Conservation (phyloP, 2,113 vertebrate species). For the Centropus bengalensis region DNA sequence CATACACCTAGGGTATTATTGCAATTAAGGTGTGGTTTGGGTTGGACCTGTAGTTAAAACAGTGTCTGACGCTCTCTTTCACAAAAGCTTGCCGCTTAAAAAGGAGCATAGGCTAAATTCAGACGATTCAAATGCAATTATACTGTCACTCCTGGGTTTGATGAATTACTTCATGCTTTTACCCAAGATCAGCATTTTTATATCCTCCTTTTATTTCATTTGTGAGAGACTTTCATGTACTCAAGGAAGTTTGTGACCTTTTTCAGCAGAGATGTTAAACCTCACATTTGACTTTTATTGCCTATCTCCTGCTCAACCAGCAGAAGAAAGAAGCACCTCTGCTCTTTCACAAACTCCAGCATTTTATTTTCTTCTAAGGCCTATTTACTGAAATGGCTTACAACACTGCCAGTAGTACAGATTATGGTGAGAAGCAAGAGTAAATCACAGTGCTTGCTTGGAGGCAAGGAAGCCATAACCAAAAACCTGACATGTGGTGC, state of each 20-base stretch:
- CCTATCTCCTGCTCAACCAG: background rate
- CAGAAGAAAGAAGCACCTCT: background rate
- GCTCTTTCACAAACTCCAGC: background rate
- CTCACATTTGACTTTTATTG: background rate
- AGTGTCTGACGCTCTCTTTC: background rate
- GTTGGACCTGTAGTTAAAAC: background rate
- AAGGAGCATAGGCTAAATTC: background rate
- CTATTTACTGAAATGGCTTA: background rate
- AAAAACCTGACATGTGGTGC: background rate
- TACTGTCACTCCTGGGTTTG: background rate
- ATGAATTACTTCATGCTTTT: background rate
- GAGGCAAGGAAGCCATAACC: background rate
- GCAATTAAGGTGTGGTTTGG: background rate
- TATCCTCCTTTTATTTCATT: background rate
- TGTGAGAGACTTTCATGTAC: background rate
- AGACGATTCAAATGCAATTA: background rate
- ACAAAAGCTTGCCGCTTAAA: background rate
- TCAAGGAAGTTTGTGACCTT: background rate
- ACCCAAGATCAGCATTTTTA: background rate
- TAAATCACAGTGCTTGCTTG: constrained; percentile 7
- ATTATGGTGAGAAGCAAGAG: background rate
- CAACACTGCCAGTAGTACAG: background rate
- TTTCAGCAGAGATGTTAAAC: background rate
- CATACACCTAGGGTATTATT: background rate
- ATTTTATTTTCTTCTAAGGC: background rate